Conservation (phyloP, 2,113 vertebrate genomes). For the Progne subis region DNA sequence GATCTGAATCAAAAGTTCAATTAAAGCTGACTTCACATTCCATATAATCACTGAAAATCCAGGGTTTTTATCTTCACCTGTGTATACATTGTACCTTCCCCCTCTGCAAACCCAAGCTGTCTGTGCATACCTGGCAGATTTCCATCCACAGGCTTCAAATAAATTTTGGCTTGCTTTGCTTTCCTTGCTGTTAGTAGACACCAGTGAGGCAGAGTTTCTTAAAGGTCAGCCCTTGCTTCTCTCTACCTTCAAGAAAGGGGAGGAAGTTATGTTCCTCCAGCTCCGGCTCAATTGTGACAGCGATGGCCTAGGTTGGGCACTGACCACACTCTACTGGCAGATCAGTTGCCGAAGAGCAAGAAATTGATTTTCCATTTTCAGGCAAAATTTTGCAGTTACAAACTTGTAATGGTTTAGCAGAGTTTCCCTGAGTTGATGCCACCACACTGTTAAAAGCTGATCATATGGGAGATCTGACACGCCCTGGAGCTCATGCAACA, state of each 20-base stretch:
- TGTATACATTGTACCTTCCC: neutral
- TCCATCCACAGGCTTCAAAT: neutral
- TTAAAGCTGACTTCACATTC: constrained; percentile 47
- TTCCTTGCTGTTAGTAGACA: constrained; percentile 13
- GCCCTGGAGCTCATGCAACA: neutral
- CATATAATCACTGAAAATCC: constrained; percentile 19
- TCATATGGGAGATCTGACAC: neutral
- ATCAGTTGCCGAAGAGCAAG: neutral
- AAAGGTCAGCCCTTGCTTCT: neutral
- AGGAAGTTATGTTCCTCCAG: neutral
- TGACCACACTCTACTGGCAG: neutral
- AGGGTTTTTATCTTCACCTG: constrained; percentile 22
- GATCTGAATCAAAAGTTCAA: constrained; percentile 32
- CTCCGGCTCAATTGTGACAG: neutral
- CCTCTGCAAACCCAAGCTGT: neutral
- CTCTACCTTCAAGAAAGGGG: neutral
- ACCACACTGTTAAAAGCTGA: neutral
- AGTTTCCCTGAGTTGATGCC: neutral
- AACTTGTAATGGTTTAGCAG: neutral
- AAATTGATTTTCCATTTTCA: neutral
- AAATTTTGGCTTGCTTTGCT: neutral
- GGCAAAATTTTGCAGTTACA: neutral
- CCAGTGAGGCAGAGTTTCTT: neutral
- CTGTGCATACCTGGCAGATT: neutral
- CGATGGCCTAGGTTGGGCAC: neutral